A percentile compares a stretch with the other conserved stretches of the same genome.
Conservation (phyloP, 1,140 invertebrate species). For the Zelostemma sp. region DNA sequence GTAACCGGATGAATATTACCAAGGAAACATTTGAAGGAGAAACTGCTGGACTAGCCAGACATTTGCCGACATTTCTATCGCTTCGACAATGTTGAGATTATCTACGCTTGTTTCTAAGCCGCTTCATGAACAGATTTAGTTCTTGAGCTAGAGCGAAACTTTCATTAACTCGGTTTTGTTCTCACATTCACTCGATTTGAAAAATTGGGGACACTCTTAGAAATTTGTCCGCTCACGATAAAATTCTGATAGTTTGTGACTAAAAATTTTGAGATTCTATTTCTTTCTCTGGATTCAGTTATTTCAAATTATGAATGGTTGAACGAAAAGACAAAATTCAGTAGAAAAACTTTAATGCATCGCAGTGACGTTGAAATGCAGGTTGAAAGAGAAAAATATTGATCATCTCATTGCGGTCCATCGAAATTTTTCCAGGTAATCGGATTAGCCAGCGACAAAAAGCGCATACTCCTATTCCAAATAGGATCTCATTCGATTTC, state of each 20-base stretch:
- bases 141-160: background rate
- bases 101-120: constrained; percentile 21
- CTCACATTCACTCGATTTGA: too few relatives aligned
- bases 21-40: constrained; percentile 17
- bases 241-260: too few relatives aligned
- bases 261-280: too few relatives aligned
- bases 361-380: too few relatives aligned
- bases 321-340: too few relatives aligned
- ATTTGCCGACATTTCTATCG: constrained; percentile 19
- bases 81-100: constrained; percentile 35
- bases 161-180: too few relatives aligned
- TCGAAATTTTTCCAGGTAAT: constrained; percentile 49
- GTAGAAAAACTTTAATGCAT: too few relatives aligned
- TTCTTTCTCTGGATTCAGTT: too few relatives aligned
- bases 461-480: constrained; percentile 35
- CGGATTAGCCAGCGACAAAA: constrained; percentile 53
- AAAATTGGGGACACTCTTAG: too few relatives aligned
- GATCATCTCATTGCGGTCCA: constrained; percentile 31
- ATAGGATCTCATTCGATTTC: constrained; percentile 56
- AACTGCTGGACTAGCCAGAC: constrained; percentile 17
- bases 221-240: too few relatives aligned
- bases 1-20: constrained; percentile 28
- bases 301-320: too few relatives aligned
- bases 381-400: too few relatives aligned
- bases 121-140: constrained; percentile 10